Percentiles rank a stretch among this genome's conserved stretches.
Evolutionary conservation across 2,797 vertebrate genomes (phyloP).

Genomic region (Gila robusta): DNA sequence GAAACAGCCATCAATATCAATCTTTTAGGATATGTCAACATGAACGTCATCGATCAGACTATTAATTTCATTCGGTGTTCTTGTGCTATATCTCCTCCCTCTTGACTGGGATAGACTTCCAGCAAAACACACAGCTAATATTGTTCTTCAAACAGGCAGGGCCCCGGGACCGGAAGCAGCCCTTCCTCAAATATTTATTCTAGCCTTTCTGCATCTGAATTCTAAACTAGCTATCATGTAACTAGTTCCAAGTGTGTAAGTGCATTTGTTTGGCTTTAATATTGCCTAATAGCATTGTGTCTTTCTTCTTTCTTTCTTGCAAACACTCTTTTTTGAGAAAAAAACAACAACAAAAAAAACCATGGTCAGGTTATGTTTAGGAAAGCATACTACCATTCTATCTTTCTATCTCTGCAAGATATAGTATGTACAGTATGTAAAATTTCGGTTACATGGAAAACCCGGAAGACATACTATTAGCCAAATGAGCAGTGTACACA

Average conservation of each 20-base stretch:
- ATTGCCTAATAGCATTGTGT: background rate
- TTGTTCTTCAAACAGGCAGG: constrained; percentile 43
- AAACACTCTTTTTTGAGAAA: background rate
- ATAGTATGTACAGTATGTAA: background rate
- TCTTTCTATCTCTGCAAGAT: background rate
- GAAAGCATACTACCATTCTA: background rate
- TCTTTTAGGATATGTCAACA: constrained; percentile 48
- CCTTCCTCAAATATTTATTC: constrained; percentile 51
- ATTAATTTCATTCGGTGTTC: constrained; percentile 22
- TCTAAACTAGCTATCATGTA: background rate
- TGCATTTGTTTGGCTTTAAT: constrained; percentile 35
- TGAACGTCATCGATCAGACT: constrained; percentile 41
- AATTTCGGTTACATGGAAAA: background rate
- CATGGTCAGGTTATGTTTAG: background rate
- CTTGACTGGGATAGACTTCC: constrained; percentile 27
- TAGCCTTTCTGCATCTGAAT: constrained; percentile 17
- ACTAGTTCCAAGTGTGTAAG: constrained; percentile 25
- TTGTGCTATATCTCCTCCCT: constrained; percentile 19
- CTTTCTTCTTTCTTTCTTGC: background rate
- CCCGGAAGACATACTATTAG: background rate
- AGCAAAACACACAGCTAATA: constrained; percentile 43
- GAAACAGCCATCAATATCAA: constrained; percentile 42
- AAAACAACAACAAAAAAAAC: background rate
- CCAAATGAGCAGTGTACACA: background rate
- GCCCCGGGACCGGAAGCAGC: constrained; percentile 23